Evolutionary conservation across 2,797 vertebrate genomes (phyloP).

Genomic region (Hemitrygon akajei): DNA sequence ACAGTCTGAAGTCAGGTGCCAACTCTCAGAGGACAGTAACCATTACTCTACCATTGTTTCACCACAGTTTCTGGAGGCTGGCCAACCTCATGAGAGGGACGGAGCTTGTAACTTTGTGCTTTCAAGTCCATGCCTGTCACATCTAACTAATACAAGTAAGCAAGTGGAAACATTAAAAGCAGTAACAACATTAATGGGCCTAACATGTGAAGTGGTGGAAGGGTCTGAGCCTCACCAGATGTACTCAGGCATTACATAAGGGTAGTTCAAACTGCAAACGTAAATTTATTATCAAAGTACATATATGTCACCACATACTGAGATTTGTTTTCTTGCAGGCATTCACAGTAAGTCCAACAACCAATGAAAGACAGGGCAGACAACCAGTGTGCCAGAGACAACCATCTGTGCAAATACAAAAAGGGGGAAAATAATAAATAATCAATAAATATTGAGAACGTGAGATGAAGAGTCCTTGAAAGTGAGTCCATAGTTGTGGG

Average conservation of each 20-base stretch:
- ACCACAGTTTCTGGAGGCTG: not conserved
- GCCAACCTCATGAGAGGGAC: not conserved
- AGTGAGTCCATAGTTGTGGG: no score
- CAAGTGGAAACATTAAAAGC: not conserved
- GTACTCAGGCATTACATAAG: not conserved
- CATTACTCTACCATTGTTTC: constrained; percentile 8
- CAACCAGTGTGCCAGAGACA: no score
- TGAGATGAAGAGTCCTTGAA: no score
- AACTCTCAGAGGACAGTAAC: constrained; percentile 37
- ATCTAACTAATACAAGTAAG: constrained; percentile 8
- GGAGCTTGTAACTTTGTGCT: not conserved
- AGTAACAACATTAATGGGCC: not conserved
- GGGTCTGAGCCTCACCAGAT: not conserved
- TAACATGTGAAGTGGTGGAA: not conserved
- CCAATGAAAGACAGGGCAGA: no score
- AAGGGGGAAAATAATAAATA: no score
- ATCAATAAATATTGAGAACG: no score
- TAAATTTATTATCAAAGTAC: no score
- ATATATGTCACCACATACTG: no score
- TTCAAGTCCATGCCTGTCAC: not conserved
- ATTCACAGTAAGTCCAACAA: no score
- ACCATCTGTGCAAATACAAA: no score
- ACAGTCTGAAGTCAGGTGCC: constrained; percentile 38
- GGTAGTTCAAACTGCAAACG: not conserved
- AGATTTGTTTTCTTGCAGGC: no score